A percentile compares a stretch with the other conserved stretches of the same genome.
Evolutionary conservation across 2,113 vertebrate species (phyloP).

Genomic region (Myrmophylax atrothorax): DNA sequence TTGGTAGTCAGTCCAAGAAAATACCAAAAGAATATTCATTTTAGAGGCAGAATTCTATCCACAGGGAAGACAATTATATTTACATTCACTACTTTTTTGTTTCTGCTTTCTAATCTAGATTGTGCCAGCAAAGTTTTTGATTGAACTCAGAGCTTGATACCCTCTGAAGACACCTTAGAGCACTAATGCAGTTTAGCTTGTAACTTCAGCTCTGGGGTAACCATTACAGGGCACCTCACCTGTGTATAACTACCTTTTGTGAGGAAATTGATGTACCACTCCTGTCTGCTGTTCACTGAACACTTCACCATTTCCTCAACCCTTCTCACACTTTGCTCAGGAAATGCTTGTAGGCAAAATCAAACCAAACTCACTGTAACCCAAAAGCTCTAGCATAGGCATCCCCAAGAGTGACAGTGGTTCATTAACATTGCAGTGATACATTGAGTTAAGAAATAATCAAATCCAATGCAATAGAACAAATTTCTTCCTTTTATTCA

Average conservation of each 20-base stretch:
- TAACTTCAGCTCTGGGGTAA: not conserved
- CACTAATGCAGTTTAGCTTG: not conserved
- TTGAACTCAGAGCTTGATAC: not conserved
- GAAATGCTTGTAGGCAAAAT: not conserved
- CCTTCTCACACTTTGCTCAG: not conserved
- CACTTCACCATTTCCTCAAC: not conserved
- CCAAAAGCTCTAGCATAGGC: not conserved
- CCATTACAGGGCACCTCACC: not conserved
- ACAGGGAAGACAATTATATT: fast-evolving
- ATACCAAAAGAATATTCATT: not conserved
- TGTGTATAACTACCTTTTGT: not conserved
- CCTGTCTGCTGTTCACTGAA: not conserved
- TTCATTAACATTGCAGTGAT: fast-evolving
- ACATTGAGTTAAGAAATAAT: too few species aligned
- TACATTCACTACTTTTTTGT: not conserved
- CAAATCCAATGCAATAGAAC: too few species aligned
- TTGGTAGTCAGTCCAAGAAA: not conserved
- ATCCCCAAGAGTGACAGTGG: not conserved
- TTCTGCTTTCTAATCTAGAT: not conserved
- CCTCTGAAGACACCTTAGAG: not conserved
- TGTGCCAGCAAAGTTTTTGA: not conserved
- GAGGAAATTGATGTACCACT: not conserved
- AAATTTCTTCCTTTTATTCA: too few species aligned
- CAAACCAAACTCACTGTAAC: not conserved
- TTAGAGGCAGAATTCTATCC: not conserved